phyloP scores from a whole-genome alignment of 2,113 vertebrate species.

The Lophura nycthemera region DNA sequence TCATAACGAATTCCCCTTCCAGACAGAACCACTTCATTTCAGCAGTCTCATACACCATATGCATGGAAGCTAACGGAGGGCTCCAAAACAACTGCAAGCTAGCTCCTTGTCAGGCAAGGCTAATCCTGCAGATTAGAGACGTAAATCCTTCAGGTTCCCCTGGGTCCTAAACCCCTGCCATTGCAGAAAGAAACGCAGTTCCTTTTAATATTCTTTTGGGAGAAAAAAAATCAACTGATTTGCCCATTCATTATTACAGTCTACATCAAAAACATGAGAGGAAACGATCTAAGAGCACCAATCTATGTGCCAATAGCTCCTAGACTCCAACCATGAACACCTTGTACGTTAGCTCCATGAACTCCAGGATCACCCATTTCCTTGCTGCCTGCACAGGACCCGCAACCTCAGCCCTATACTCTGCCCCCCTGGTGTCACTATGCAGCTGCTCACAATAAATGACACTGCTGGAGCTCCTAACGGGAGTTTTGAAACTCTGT shows the following conservation, averaged over 20 bases:
- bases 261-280: background rate
- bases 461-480: background rate
- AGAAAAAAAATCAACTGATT: background rate
- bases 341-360: rapidly evolving
- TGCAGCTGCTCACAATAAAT: background rate
- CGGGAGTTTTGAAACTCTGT: background rate
- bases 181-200: background rate
- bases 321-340: rapidly evolving
- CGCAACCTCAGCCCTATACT: background rate
- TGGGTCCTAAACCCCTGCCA: slow-evolving; percentile 20
- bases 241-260: background rate
- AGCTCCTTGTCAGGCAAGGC: slow-evolving; percentile 15
- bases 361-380: rapidly evolving
- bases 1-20: background rate
- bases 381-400: background rate
- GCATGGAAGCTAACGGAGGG: background rate
- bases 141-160: slow-evolving; percentile 4
- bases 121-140: slow-evolving; percentile 63
- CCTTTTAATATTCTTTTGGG: background rate
- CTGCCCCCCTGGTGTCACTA: background rate
- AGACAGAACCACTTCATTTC: background rate
- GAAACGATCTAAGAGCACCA: background rate
- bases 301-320: background rate
- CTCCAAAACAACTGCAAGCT: background rate
- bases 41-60: rapidly evolving